Evolutionary conservation across 2,888 invertebrate species (phyloP).

Genomic region (Candidula unifasciata): DNA sequence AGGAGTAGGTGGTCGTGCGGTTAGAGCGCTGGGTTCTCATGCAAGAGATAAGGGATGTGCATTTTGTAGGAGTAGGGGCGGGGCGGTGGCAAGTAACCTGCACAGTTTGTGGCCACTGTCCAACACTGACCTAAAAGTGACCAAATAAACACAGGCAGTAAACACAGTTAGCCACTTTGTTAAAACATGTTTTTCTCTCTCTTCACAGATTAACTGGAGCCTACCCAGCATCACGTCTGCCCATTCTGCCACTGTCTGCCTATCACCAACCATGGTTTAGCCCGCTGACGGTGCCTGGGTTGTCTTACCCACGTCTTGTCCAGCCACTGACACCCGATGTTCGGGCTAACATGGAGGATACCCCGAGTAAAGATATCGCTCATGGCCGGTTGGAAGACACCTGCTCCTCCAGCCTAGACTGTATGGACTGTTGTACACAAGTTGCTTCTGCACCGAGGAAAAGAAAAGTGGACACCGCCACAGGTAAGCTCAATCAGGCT

Average conservation of each 20-base stretch:
- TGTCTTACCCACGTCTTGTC: conserved; percentile 71
- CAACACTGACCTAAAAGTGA: too few relatives aligned
- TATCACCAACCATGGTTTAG: conserved; percentile 52
- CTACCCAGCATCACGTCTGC: conserved; percentile 25
- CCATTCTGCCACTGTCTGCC: conserved; percentile 20
- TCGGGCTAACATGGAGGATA: not conserved
- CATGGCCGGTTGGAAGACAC: not conserved
- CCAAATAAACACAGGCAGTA: too few relatives aligned
- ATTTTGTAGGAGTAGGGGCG: too few relatives aligned
- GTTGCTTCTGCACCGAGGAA: not conserved
- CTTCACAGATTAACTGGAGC: conserved; percentile 31
- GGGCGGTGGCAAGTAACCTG: too few relatives aligned
- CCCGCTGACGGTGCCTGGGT: conserved; percentile 64
- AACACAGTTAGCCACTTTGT: too few relatives aligned
- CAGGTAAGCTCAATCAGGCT: conserved; percentile 24
- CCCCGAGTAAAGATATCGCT: not conserved
- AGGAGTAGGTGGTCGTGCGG: too few relatives aligned
- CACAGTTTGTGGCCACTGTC: too few relatives aligned
- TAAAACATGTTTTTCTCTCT: not conserved
- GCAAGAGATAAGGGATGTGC: too few relatives aligned
- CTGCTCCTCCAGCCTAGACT: not conserved
- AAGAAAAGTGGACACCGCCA: not conserved
- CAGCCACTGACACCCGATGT: conserved; percentile 57
- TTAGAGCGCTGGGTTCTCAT: too few relatives aligned
- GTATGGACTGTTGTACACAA: not conserved